Evolutionary conservation across 2,888 invertebrate species (phyloP).

Genomic region (Ethmia dodecea): DNA sequence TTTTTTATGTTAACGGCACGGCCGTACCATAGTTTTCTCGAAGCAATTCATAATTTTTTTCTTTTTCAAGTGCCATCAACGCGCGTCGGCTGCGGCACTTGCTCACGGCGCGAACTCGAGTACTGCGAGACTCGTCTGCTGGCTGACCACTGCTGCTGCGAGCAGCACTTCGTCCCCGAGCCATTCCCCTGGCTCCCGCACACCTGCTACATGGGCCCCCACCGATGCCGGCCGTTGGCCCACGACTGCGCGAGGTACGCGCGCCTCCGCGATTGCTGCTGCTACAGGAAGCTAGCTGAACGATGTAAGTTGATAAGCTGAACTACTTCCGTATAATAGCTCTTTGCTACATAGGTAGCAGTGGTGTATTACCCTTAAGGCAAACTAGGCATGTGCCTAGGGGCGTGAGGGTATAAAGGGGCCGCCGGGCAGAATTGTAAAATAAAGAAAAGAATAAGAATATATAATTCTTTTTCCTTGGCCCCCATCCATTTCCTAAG

Average conservation of each 20-base stretch:
- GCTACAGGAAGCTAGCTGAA: slow-evolving; percentile 76
- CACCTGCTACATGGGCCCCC: slow-evolving; percentile 80
- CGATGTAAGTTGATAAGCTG: slow-evolving; percentile 74
- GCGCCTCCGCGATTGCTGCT: slow-evolving; percentile 81
- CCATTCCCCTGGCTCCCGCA: slow-evolving; percentile 82
- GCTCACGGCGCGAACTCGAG: slow-evolving; percentile 77
- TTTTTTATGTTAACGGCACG: too few species aligned
- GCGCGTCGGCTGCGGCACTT: slow-evolving; percentile 77
- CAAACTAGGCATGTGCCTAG: too few species aligned
- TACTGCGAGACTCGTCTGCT: slow-evolving; percentile 80
- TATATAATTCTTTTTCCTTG: too few species aligned
- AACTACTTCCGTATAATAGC: too few species aligned
- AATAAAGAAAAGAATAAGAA: too few species aligned
- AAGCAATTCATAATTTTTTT: too few species aligned
- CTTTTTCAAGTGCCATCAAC: slow-evolving; percentile 39
- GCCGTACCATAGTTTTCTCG: too few species aligned
- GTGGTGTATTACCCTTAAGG: too few species aligned
- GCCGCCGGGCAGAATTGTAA: too few species aligned
- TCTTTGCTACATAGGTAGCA: too few species aligned
- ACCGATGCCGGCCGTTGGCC: slow-evolving; percentile 77
- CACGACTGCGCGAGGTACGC: slow-evolving; percentile 80
- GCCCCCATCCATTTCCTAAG: too few species aligned
- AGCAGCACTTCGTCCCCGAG: slow-evolving; percentile 79
- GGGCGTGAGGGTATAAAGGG: too few species aligned
- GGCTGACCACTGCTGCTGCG: slow-evolving; percentile 72